Base-by-base conservation (phyloP, 2,797 vertebrate species). In the Gallinago solitaria region DNA sequence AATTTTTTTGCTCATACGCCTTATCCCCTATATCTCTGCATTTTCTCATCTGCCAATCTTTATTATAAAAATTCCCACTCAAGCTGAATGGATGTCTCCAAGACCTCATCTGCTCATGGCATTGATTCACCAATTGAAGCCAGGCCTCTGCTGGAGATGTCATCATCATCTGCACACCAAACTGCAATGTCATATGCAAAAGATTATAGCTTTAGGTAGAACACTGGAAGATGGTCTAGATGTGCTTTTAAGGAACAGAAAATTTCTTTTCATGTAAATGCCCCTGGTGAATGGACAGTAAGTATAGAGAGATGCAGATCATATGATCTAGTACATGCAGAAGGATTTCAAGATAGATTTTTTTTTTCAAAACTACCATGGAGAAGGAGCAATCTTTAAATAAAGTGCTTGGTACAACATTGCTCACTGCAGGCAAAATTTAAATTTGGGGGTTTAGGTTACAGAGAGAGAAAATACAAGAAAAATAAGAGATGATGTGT, bases 41-140 rank as follows among this genome's bases (percentile, higher is more conserved):
- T 84, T 57, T 93, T 94, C 68, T 83, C 50, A 90, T 91, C 86
- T 69, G 76, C 39, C 90, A 71, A 81, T 95, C 91, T 96, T 95
- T 41, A 83, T 90, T 95, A 85, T 50, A 89, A 87, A 82, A 77
- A 93, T 93, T 96, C 73, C 80, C 69, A 95, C 91, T 87, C 41
- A 35, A 32, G 81, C 51, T 89, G 51, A 92, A 79, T 64, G 71
- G 75, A 67, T 78, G 33, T 59, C 48, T 96, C 89, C 23, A 54
- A 87, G 65, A 77, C 54, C 41, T 97, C 82, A 74, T 96, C 78
- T 89, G 74, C 70, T 94, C 54, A 65, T 56, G 75, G 63, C 61
- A 41, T 20, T 81, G 39, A 61, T 76, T 96, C 80, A n/a, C 45
- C 89, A 95, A 0, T 12, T 75, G 93, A 93, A 96, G 70, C 87